Conservation (phyloP, 2,888 invertebrate genomes). For the Cephonodes hylas region DNA sequence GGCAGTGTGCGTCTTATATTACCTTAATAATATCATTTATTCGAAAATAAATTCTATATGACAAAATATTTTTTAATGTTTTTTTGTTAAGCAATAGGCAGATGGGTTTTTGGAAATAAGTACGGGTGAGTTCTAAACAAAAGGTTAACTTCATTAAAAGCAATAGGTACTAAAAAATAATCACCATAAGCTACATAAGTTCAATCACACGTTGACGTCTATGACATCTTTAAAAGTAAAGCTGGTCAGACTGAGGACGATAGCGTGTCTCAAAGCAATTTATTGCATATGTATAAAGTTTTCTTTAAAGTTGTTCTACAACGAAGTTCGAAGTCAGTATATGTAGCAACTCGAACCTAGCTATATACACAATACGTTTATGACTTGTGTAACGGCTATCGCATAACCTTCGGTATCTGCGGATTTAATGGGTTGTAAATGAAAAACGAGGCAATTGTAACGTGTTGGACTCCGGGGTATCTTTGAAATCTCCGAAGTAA, state of each 20-base stretch:
- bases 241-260: neutral
- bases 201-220: no score
- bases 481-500: constrained; percentile 20
- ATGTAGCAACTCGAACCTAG: constrained; percentile 10
- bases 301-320: constrained; percentile 20
- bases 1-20: no score
- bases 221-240: no score
- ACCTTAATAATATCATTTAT: no score
- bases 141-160: no score
- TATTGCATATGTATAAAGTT: neutral
- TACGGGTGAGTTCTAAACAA: no score
- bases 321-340: constrained; percentile 18
- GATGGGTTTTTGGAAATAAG: no score
- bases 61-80: no score
- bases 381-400: constrained; percentile 51
- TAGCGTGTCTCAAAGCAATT: neutral
- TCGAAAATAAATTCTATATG: no score
- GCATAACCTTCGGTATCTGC: constrained; percentile 46
- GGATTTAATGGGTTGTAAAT: constrained; percentile 66
- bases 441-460: constrained; percentile 57
- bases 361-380: constrained; percentile 46
- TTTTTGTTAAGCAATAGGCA: no score
- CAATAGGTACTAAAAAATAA: no score
- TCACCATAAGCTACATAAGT: no score
- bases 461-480: constrained; percentile 38